Evolutionary conservation across 1,140 invertebrate species (phyloP).

Genomic region (Homalodisca vitripennis): DNA sequence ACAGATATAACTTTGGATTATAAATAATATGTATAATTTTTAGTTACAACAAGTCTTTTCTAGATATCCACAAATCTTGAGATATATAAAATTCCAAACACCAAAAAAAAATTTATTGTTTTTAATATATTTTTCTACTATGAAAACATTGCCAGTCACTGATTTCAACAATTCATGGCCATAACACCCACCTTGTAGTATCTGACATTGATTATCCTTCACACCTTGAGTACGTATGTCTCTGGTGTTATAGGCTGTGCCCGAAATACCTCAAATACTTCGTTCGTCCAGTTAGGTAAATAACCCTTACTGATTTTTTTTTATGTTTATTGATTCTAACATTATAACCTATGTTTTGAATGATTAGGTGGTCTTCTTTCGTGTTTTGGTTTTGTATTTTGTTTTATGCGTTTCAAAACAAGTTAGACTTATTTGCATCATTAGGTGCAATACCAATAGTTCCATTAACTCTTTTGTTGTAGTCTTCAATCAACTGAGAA

Average conservation of each 20-base stretch:
- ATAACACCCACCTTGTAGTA: slow-evolving; percentile 42
- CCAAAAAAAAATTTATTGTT: slow-evolving; percentile 43
- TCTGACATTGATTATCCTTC: slow-evolving; percentile 29
- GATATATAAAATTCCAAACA: slow-evolving; percentile 44
- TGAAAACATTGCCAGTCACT: slow-evolving; percentile 42
- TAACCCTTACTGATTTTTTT: slow-evolving; percentile 39
- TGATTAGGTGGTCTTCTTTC: too few relatives aligned
- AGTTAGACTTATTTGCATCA: slow-evolving; percentile 41
- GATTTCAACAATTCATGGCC: slow-evolving; percentile 40
- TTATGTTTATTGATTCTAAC: slow-evolving; percentile 37
- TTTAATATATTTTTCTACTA: slow-evolving; percentile 44
- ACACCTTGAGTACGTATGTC: slow-evolving; percentile 35
- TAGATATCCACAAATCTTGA: slow-evolving; percentile 45
- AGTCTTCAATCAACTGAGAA: slow-evolving; percentile 44
- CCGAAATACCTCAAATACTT: slow-evolving; percentile 33
- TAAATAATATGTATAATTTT: too few relatives aligned
- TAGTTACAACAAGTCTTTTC: slow-evolving; percentile 27
- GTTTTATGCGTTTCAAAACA: slow-evolving; percentile 30
- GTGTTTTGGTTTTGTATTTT: slow-evolving; percentile 24
- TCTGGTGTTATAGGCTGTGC: slow-evolving; percentile 30
- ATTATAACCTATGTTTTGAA: slow-evolving; percentile 36
- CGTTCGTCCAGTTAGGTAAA: slow-evolving; percentile 33
- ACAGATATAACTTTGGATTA: not conserved
- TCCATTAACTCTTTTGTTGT: slow-evolving; percentile 50
- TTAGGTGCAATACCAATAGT: slow-evolving; percentile 48